These are phyloP conservation scores for Diachasma alloeum DNA, from an alignment of 1,140 invertebrate genomes.

Conservation along the genomic window DNA sequence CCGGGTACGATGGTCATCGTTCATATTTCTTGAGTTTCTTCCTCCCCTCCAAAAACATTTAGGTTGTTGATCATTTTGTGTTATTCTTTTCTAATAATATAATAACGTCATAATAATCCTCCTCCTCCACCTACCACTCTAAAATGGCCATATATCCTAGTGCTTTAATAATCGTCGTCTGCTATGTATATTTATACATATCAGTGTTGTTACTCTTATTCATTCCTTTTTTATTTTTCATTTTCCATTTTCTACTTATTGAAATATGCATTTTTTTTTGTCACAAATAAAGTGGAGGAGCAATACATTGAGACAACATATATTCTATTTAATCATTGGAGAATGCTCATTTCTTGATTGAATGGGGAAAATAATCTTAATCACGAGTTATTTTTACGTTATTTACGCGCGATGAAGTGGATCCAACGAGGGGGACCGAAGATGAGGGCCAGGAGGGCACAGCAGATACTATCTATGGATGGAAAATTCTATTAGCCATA, in stretches of 20 bases:
- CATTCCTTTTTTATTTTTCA: too few species aligned
- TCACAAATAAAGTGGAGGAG: too few species aligned
- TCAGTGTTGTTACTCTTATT: too few species aligned
- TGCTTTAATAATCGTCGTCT: too few species aligned
- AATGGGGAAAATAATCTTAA: neutral
- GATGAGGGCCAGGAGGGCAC: conserved; percentile 8
- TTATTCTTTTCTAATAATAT: too few species aligned
- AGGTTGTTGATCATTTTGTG: too few species aligned
- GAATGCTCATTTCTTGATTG: neutral
- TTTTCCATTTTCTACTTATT: too few species aligned
- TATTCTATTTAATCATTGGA: neutral
- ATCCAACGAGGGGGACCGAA: neutral
- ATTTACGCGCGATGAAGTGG: neutral
- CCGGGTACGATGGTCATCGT: conserved; percentile 21
- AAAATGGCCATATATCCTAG: too few species aligned
- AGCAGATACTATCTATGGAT: neutral
- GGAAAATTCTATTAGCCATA: neutral
- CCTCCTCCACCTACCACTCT: too few species aligned
- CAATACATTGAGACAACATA: neutral
- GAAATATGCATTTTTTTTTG: too few species aligned
- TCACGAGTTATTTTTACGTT: neutral
- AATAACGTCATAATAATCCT: too few species aligned
- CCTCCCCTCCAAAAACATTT: neutral
- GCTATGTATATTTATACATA: too few species aligned
- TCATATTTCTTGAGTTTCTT: neutral